Base-by-base conservation (phyloP, 92 coral and sea anemone species). In the Parazoanthus swiftii region DNA sequence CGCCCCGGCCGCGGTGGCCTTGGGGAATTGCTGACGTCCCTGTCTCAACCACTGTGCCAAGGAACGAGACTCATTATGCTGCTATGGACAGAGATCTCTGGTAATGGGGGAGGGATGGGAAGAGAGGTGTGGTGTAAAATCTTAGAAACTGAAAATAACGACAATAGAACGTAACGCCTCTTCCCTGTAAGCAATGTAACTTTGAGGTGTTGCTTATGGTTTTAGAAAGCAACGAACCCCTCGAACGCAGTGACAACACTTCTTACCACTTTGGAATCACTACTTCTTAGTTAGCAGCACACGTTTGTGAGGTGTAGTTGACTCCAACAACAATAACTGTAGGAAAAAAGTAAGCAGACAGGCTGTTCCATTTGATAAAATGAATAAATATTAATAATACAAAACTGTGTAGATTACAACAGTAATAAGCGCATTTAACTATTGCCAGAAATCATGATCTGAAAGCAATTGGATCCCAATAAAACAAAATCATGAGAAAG, bases 1-100 rank as follows among this genome's bases (percentile, higher is more conserved):
- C 87, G 13, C 87, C 87, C 29, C 87, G 87, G 6, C 87, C 87
- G 20, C 65, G 67, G 29, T 84, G 87, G 87, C 87, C 87, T 23
- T 84, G 87, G 87, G 87, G 87, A 35, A 8, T 11, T 37, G 8
- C 67, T 26, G 79, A 84, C 10, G 79, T 84, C 23, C 78, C 78
- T 33, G 14, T 84, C 38, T 84, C 87, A 26, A 48, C 42, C 14
- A 74, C 37, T 26, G 67, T 84, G 26, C 87, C 87, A 70, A 26
- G 42, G 42, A 84, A 48, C 9, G 87, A 84, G 87, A 84, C 87
- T 71, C 87, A 84, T 5, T 84, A 70, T 46, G 87, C 87, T 14
- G 87, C 87, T 8, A 84, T 84, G 79, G 87, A 84, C 44, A 84
- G 87, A 70, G 29, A 84, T 3, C 77, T 70, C 59, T 84, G 87